Conservation (phyloP, 2,888 invertebrate genomes). For the Horisme vitalbata region DNA sequence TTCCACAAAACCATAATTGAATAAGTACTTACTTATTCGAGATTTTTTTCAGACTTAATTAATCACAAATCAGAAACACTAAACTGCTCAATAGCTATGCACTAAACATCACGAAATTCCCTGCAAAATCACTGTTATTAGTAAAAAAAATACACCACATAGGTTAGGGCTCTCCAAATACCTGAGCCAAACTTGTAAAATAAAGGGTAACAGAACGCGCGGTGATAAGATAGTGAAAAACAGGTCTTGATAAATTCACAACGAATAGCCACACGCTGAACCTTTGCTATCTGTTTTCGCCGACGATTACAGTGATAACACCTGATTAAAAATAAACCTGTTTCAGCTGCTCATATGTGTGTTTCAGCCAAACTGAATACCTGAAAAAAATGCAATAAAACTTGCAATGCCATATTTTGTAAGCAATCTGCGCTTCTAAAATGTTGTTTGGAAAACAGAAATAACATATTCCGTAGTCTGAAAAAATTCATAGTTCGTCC, state of each 20-base stretch:
- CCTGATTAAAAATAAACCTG: conserved; percentile 55
- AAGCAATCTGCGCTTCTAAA: too few species aligned
- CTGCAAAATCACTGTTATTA: conserved; percentile 6
- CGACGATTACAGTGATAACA: conserved; percentile 68
- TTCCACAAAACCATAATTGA: too few species aligned
- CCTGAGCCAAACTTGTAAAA: conserved; percentile 57
- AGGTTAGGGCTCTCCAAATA: conserved; percentile 51
- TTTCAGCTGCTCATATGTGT: too few species aligned
- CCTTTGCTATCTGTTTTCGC: conserved; percentile 60
- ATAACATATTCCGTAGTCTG: too few species aligned
- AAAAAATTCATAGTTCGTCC: too few species aligned
- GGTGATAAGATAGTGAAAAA: conserved; percentile 77
- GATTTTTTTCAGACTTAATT: conserved; percentile 24
- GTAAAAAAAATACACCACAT: background rate
- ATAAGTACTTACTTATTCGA: conserved; percentile 47
- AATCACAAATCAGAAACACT: too few species aligned
- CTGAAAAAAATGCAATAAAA: conserved; percentile 4
- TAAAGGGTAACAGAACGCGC: conserved; percentile 59
- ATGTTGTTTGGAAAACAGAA: too few species aligned
- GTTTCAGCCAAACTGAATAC: conserved; percentile 11
- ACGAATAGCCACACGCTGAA: conserved; percentile 54
- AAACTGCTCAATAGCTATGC: too few species aligned
- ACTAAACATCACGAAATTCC: conserved; percentile 9
- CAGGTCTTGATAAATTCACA: conserved; percentile 81
- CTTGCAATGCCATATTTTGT: too few species aligned